Base-by-base conservation (phyloP, 1,140 invertebrate genomes). In the Hylaeus volcanicus region DNA sequence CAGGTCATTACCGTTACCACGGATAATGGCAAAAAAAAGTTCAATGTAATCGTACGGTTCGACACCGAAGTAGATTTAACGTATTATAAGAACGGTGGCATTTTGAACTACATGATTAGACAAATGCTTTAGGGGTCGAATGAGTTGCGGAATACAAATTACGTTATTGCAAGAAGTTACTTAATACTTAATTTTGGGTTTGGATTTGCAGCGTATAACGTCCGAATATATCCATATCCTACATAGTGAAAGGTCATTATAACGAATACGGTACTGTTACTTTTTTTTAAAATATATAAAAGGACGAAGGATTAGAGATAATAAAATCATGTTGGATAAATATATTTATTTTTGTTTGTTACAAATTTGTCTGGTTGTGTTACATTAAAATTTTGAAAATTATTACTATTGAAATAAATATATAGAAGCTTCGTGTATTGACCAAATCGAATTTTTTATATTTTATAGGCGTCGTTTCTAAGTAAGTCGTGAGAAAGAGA, bases 11-110 rank as follows among this genome's bases (percentile, higher is more conserved):
- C 93, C 68, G 96, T 98, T 0, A 88, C 70, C 0, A 93, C 90
- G 64, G 94, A 95, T 74, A 92, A 94, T 88, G 94, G 94, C 3
- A 94, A 91, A 72, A 87, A 91, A 72, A 87, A 90, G 37, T 99
- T 99, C 91, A 92, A 97, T 81, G 97, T 96, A 0, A 93, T 96
- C 37, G 94, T 96, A 0, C 95, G 99, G 39, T 99, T 99, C 91
- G 99, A 99, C 90, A 99, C 99, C 0, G 98, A 99, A 93, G 98
- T 99, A 0, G 99, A 99, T 91, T 93, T 99, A n/a, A 96, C 97
- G 0, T 99, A 99, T 92, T 99, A 96, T 93, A 95, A 94, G 86
- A 95, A 99, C 88, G 98, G 98, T 56, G 99, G 99, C 12, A 99
- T 99, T 88, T 95, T 99, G 8, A 98, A 99, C 92, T 99, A 99